Base-by-base conservation (phyloP, 2,888 invertebrate genomes). In the Trichopoda pennipes region DNA sequence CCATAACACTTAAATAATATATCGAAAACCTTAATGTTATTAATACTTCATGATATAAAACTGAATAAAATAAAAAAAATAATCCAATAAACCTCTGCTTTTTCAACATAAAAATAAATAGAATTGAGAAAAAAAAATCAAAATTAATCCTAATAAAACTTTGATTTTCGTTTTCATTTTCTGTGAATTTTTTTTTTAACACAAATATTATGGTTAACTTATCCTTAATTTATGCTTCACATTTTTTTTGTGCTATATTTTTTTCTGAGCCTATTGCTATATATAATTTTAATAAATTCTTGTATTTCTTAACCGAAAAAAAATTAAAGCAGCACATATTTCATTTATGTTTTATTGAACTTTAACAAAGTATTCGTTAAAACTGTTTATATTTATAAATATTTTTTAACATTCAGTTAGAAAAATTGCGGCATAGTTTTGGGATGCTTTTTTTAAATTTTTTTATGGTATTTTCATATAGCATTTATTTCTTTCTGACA, bases 401-500 rank as follows among this genome's bases (percentile, higher is more conserved):
- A 55, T 55, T 69, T 56, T 63, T 55, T 77, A 32, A 47, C 44
- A 19, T 61, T 72, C 14, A 56, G 47, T 23, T n/a, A n/a, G 79
- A 79, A 82, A 76, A 79, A 68, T 79, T 82, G 82, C 69, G 82
- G 75, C 79, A 82, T 76, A 82, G 75, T 82, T 82, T 73, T 56
- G 60, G 77, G 64, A 64, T 66, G 75, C 42, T 35, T 72, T 49
- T 19, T 58, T 66, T 23, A 14, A 53, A 74, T 3, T 28, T 28
- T 28, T 28, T 28, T 6, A 7, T 28, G 28, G 28, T 28, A 7
- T 28, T 21, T 64, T 35, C 42, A 19, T 80, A 28, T 56, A 74
- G 38, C 35, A 74, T 74, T 61, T 55, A 58, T 56, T 79, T 61
- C 44, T 55, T 61, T 73, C 35, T 47, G 16, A 66, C n/a, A 73